Evolutionary conservation across 2,888 invertebrate species (phyloP).

Genomic region (Monoplex corrugatus): DNA sequence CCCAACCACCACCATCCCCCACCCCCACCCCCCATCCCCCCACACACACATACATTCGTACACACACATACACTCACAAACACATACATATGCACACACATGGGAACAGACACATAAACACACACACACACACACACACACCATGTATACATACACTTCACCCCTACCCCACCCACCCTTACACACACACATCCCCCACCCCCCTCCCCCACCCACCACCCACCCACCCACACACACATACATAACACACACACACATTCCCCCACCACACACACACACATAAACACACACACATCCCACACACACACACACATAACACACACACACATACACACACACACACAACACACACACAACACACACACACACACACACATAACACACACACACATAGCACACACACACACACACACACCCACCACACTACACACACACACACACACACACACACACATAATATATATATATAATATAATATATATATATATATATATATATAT

Average conservation of each 20-base stretch:
- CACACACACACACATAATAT: too few relatives aligned
- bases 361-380: not conserved
- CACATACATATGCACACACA: too few relatives aligned
- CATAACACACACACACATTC: not conserved
- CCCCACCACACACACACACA: too few relatives aligned
- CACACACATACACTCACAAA: not conserved
- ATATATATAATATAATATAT: not conserved
- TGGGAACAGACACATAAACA: not conserved
- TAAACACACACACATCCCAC: not conserved
- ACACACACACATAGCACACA: too few relatives aligned
- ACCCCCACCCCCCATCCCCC: too few relatives aligned
- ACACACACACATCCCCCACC: too few relatives aligned
- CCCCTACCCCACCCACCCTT: not conserved
- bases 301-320: not conserved
- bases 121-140: not conserved
- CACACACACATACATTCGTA: not conserved
- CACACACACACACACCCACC: not conserved
- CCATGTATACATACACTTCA: too few relatives aligned
- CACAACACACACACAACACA: too few relatives aligned
- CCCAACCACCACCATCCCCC: too few relatives aligned
- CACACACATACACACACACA: not conserved
- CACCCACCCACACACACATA: not conserved
- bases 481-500: not conserved
- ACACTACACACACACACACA: too few relatives aligned
- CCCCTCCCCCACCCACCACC: too few relatives aligned